Conservation (phyloP, 2,113 vertebrate species). For the Meriones unguiculatus region DNA sequence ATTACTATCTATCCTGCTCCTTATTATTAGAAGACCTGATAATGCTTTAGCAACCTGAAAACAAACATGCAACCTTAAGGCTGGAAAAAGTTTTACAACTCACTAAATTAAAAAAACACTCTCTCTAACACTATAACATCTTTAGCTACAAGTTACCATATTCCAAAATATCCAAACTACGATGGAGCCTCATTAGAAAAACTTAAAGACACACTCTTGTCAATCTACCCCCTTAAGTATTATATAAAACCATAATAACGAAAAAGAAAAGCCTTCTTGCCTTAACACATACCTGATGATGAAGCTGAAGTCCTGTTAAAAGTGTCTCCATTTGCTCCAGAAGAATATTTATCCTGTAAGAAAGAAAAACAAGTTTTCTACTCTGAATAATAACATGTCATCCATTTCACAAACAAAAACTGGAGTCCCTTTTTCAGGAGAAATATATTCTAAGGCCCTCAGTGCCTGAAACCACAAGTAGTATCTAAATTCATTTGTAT, state of each 20-base stretch:
- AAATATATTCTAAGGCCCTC: neutral
- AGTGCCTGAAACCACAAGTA: neutral
- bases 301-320: slow-evolving; percentile 58
- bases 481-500: neutral
- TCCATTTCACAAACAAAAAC: slow-evolving; percentile 35
- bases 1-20: neutral
- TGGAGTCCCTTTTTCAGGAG: neutral
- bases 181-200: slow-evolving; percentile 23
- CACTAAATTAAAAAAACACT: neutral
- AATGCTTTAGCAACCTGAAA: slow-evolving; percentile 1
- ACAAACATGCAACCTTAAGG: neutral
- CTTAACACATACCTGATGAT: slow-evolving; percentile 79
- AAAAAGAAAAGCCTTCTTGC: neutral
- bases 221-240: neutral
- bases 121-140: neutral
- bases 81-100: neutral
- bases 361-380: neutral
- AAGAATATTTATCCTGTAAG: slow-evolving; percentile 79
- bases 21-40: neutral
- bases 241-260: neutral
- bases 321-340: slow-evolving; percentile 60
- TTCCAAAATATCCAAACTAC: neutral
- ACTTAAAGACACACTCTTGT: neutral
- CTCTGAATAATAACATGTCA: neutral
- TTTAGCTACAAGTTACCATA: neutral